Base-by-base conservation (phyloP, 1,140 invertebrate genomes). In the Orussus abietinus region DNA sequence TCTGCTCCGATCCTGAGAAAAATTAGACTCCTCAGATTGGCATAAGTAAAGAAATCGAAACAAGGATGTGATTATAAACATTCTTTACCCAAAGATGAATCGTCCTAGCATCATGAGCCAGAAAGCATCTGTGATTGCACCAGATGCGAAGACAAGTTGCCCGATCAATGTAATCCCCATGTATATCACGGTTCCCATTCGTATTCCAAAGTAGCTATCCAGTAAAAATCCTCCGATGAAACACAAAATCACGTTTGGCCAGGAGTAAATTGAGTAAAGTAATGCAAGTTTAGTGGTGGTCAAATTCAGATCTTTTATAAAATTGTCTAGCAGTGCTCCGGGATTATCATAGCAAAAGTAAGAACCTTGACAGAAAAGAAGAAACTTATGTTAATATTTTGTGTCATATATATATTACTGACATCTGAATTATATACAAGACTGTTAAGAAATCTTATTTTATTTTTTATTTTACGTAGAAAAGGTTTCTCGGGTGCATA, bases 321-420 rank as follows among this genome's bases (percentile, higher is more conserved):
- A 93, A 52, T 87, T 81, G 57, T 92, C 84, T 62, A 94, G 88
- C 21, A 99, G 63, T 6, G 95, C 92, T 37, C 82, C 90, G 22
- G 96, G 95, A 71, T 92, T 96, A 65, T 98, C 96, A 77, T 96
- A 98, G 65, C 95, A 98, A 66, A 97, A 98, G 67, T 96, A 97
- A n/a, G 92, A 94, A 51, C 92, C 92, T 95, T 70, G 44, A 79
- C 79, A 36, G 66, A 63, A 57, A 49, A 42, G 44, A 46, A 10
- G 31, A 32, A 37, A 38, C 22, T 28, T n/a, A n/a, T n/a, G n/a
- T n/a, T n/a, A n/a, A n/a, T n/a, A n/a, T n/a, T n/a, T n/a, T n/a
- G n/a, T n/a, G n/a, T n/a, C n/a, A n/a, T n/a, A n/a, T n/a, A n/a
- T n/a, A n/a, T n/a, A n/a, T n/a, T n/a, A n/a, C n/a, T n/a, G n/a